Evolutionary conservation across 1,140 invertebrate genomes (phyloP), one percentile per base, ranked within the genome.

Genomic region (Aphelinus atriplicis): DNA sequence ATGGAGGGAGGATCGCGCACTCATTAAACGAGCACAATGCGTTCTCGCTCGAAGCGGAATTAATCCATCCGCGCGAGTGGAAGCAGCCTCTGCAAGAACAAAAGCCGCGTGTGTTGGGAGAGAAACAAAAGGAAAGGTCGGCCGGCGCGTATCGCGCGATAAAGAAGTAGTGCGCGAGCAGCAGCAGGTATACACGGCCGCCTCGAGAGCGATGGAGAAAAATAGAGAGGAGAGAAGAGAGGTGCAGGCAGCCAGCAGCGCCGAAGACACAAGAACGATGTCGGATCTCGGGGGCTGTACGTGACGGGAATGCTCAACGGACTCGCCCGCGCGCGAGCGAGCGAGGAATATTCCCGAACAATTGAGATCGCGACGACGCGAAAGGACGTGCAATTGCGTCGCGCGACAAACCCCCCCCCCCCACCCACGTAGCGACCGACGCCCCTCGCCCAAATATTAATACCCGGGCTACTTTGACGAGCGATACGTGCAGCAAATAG

Each of bases 291-390:
- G 77, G 75, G 77, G 77, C 26, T 26, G 26, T 80, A 80, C 78
- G 79, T 79, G 79, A 78, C 75, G 78, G 70, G 79, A 80, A 78
- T 80, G 77, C 78, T 78, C 78, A 80, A 76, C 76, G 68, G 26
- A 26, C 26, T 26, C 26, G 26, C 26, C 26, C 26, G 26, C 26
- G 26, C 26, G 76, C 74, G 76, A 68, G 73, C 42, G 77, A 75
- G 77, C 76, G 76, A 76, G 76, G 76, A 63, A 63, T 63, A 63
- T 63, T 63, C 63, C 47, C 63, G 47, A 53, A 51, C 63, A 65
- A 48, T 65, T 48, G 63, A 65, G 63, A 65, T 65, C 77, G 75
- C 62, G 77, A 75, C 68, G 79, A 78, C 76, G 72, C 26, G 26
- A 26, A 79, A 78, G 76, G 76, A 78, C 79, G 76, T 71, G 76